Evolutionary conservation across 2,888 invertebrate species (phyloP), one percentile per base, ranked within the genome.

Genomic region (Andrena haemorrhoa): DNA sequence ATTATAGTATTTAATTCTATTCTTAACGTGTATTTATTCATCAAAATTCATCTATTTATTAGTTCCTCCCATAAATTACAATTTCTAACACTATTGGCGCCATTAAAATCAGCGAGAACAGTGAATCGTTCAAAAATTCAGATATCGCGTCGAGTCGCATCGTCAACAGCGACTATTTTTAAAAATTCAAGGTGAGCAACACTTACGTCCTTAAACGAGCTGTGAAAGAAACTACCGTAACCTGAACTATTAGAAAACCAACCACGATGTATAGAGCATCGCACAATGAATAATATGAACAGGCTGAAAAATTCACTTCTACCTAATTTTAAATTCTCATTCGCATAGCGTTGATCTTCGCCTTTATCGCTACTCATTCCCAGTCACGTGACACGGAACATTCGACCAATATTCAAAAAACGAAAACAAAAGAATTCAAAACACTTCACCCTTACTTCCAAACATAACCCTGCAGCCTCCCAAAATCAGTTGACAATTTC

Each of bases 261-360:
- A n/a, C 10, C n/a, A 7, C 16, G 29, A 51, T 70, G 10, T 23
- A 23, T 6, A 16, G 16, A 26, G 5, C 16, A 1, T 7, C 8
- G 31, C 12, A 6, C 26, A 1, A n/a, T 7, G n/a, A 56, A 64
- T 10, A 31, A 64, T 56, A 35, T 26, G 33, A 29, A n/a, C 6
- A 63, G n/a, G 10, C 1, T 1, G 7, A 56, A 60, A 56, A 4
- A n/a, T 33, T 41, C n/a, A 2, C 7, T 53, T 58, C 53, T 58
- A 51, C 41, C 23, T 64, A 72, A 74, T 79, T n/a, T 47, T 64
- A 58, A 20, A 20, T 53, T 35, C 47, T 64, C 6, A 35, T 81
- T 72, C n/a, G 7, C 33, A 16, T 31, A 7, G 23, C 10, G 8
- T 49, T 31, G n/a, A 26, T 69, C 33, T 2, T 26, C 8, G 31